phyloP scores from a whole-genome alignment of 2,888 invertebrate genomes.

The Pegoplata infirma region DNA sequence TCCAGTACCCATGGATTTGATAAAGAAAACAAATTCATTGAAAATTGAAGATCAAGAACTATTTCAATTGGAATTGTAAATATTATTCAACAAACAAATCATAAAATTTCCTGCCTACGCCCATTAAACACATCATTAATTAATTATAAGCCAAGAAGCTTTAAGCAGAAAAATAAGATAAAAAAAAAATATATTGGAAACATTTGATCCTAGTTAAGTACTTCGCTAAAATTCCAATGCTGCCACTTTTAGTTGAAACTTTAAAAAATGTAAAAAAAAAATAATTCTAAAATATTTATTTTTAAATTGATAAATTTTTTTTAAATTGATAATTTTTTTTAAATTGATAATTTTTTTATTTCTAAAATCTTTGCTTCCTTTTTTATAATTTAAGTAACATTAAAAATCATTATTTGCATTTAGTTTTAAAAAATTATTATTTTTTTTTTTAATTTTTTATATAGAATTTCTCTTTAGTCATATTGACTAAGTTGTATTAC shows the following conservation, averaged over 20 bases:
- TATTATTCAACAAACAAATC: not conserved
- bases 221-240: slow-evolving; percentile 62
- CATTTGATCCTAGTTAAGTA: slow-evolving; percentile 8
- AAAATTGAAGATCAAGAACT: slow-evolving; percentile 77
- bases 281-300: too few relatives aligned
- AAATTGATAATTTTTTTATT: not conserved
- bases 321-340: too few relatives aligned
- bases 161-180: slow-evolving; percentile 22
- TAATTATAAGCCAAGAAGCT: slow-evolving; percentile 42
- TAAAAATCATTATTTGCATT: not conserved
- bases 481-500: not conserved
- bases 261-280: too few relatives aligned
- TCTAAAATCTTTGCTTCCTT: not conserved
- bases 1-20: slow-evolving; percentile 71
- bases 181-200: slow-evolving; percentile 3
- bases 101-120: slow-evolving; percentile 42
- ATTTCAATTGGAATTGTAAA: slow-evolving; percentile 77
- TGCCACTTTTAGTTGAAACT: too few relatives aligned
- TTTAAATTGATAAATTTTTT: too few relatives aligned
- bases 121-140: slow-evolving; percentile 1
- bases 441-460: not conserved
- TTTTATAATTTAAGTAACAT: not conserved
- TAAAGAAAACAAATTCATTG: slow-evolving; percentile 70
- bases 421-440: not conserved
- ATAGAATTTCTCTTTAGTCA: not conserved